phyloP scores from a whole-genome alignment of 1,140 invertebrate species.

The Drosophila cardini region DNA sequence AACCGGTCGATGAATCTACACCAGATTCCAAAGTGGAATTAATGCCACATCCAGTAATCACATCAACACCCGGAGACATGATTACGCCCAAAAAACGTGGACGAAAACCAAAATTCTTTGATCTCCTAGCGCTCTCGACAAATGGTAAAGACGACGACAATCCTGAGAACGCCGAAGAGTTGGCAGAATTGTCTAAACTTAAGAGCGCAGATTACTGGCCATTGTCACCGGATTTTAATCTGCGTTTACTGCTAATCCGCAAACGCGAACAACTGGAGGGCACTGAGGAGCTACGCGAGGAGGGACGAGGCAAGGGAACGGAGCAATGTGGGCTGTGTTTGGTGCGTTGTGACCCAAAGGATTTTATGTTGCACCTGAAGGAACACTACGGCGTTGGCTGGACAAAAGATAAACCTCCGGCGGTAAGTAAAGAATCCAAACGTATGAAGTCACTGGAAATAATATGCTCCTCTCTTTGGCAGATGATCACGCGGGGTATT shows the following conservation, averaged over 20 bases:
- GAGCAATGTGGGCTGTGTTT: slow-evolving; percentile 73
- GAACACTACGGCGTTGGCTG: slow-evolving; percentile 79
- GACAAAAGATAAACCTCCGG: slow-evolving; percentile 33
- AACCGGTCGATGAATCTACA: neutral
- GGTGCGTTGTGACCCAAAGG: slow-evolving; percentile 20
- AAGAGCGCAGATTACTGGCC: slow-evolving; percentile 7
- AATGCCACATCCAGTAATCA: neutral
- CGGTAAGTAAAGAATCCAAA: no score
- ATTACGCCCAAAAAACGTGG: slow-evolving; percentile 24
- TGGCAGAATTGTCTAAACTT: neutral
- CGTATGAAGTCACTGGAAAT: neutral
- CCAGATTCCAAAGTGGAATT: neutral
- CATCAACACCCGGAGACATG: neutral
- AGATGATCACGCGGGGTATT: slow-evolving; percentile 32
- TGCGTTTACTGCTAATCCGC: slow-evolving; percentile 62
- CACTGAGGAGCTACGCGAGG: slow-evolving; percentile 48
- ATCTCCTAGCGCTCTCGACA: neutral
- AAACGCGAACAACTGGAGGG: slow-evolving; percentile 62
- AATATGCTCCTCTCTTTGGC: neutral
- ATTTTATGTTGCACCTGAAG: slow-evolving; percentile 54
- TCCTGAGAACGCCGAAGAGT: neutral
- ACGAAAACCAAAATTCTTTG: neutral
- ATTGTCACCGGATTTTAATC: slow-evolving; percentile 37
- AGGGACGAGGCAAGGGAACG: slow-evolving; percentile 43
- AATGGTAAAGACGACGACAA: slow-evolving; percentile 19